A percentile compares a stretch with the other conserved stretches of the same genome.
These are phyloP conservation scores for Cyprinus carpio DNA, from an alignment of 2,113 vertebrate species.

Conservation along the genomic window DNA sequence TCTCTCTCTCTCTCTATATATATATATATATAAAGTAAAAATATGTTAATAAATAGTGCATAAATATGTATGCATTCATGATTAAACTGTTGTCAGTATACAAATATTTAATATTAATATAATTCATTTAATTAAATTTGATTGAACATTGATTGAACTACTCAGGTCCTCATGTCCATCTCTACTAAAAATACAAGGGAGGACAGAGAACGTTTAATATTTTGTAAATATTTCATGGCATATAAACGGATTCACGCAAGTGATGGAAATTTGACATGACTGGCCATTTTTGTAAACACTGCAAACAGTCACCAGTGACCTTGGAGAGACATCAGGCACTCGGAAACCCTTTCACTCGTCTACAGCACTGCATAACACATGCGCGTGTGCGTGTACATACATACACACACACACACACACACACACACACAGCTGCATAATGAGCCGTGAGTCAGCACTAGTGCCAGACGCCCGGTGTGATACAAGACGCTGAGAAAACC, in stretches of 20 bases:
- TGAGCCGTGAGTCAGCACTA: constrained; percentile 49
- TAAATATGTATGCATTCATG: neutral
- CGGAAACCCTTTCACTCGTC: neutral
- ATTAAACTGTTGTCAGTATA: neutral
- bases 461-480: neutral
- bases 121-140: too few species aligned
- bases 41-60: too few species aligned
- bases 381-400: too few species aligned
- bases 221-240: neutral
- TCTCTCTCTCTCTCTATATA: too few species aligned
- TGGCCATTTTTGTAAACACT: constrained; percentile 16
- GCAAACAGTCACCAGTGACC: constrained; percentile 31
- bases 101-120: neutral
- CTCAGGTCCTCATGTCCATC: neutral
- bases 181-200: neutral
- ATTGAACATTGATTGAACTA: neutral
- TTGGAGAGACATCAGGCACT: neutral
- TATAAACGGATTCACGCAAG: neutral
- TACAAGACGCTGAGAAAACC: neutral
- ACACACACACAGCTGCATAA: constrained; percentile 21
- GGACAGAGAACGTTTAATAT: neutral
- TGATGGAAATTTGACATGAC: constrained; percentile 32
- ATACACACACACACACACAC: neutral
- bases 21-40: too few species aligned
- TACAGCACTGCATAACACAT: neutral